phyloP scores from a whole-genome alignment of 2,113 vertebrate species.

The Pyxicephalus adspersus region DNA sequence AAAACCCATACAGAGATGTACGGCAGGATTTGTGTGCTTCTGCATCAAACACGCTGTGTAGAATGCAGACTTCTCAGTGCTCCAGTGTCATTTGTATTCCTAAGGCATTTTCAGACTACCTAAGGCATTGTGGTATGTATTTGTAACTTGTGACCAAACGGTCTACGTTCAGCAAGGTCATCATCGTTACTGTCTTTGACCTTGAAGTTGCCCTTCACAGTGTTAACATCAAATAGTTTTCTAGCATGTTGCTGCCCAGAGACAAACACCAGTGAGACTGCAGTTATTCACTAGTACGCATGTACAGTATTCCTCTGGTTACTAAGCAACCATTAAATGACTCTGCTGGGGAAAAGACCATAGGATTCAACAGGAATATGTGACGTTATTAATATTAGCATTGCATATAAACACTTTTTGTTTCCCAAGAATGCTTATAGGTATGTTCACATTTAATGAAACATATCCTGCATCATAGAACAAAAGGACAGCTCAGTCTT shows the following conservation, averaged over 20 bases:
- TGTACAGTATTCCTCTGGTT: slow-evolving; percentile 41
- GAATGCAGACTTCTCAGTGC: not conserved
- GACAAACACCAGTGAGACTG: slow-evolving; percentile 33
- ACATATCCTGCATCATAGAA: not conserved
- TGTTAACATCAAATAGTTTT: slow-evolving; percentile 5
- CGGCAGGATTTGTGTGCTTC: not conserved
- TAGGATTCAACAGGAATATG: slow-evolving; percentile 18
- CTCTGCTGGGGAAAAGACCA: slow-evolving; percentile 25
- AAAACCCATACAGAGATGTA: not conserved
- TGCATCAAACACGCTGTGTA: not conserved
- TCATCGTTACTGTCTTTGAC: not conserved
- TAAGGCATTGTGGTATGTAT: not conserved
- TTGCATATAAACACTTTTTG: slow-evolving; percentile 5
- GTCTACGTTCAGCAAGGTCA: not conserved
- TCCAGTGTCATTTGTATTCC: not conserved
- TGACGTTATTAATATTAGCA: slow-evolving; percentile 20
- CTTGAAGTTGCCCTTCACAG: slow-evolving; percentile 41
- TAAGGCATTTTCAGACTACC: not conserved
- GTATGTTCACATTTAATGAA: not conserved
- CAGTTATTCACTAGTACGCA: slow-evolving; percentile 47
- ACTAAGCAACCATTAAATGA: slow-evolving; percentile 40
- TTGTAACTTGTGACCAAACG: not conserved
- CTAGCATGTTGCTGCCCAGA: slow-evolving; percentile 18
- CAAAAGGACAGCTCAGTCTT: slow-evolving; percentile 7
- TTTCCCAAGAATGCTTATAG: not conserved